Evolutionary conservation across 2,888 invertebrate genomes (phyloP).

Genomic region (Steinernema hermaphroditum): DNA sequence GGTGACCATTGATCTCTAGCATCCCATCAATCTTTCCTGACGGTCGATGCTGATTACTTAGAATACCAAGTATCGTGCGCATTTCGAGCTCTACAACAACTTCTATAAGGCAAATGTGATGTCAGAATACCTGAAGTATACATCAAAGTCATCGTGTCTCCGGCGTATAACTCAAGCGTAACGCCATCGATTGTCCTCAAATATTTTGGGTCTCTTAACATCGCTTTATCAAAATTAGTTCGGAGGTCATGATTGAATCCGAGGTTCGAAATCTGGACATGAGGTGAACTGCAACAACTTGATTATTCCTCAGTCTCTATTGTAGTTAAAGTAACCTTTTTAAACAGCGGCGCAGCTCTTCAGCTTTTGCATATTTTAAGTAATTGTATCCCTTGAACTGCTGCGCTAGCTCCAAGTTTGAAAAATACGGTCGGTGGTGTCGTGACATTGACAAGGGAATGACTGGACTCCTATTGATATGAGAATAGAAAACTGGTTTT

Average conservation of each 20-base stretch:
- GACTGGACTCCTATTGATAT: conserved; percentile 6
- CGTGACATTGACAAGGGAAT: conserved; percentile 36
- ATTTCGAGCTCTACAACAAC: conserved; percentile 76
- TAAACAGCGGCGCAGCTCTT: conserved; percentile 34
- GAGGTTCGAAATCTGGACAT: conserved; percentile 73
- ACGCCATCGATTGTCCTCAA: conserved; percentile 75
- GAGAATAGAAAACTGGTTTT: background rate
- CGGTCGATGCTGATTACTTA: conserved; percentile 76
- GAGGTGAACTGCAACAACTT: conserved; percentile 65
- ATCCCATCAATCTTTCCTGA: conserved; percentile 75
- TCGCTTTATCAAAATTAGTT: conserved; percentile 67
- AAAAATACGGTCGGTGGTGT: conserved; percentile 60
- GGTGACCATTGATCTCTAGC: conserved; percentile 83
- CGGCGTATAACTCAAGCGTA: conserved; percentile 85
- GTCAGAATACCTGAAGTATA: conserved; percentile 73
- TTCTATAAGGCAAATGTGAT: background rate
- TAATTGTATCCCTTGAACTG: conserved; percentile 48
- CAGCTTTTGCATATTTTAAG: conserved; percentile 53
- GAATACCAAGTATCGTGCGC: conserved; percentile 80
- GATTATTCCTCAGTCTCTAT: background rate
- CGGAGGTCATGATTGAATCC: conserved; percentile 72
- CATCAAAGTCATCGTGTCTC: conserved; percentile 86
- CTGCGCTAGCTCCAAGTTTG: conserved; percentile 53
- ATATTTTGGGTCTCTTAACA: conserved; percentile 67
- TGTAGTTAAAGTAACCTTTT: conserved; percentile 7